Base-by-base conservation (phyloP, 2,888 invertebrate species). In the Nemurella pictetii region DNA sequence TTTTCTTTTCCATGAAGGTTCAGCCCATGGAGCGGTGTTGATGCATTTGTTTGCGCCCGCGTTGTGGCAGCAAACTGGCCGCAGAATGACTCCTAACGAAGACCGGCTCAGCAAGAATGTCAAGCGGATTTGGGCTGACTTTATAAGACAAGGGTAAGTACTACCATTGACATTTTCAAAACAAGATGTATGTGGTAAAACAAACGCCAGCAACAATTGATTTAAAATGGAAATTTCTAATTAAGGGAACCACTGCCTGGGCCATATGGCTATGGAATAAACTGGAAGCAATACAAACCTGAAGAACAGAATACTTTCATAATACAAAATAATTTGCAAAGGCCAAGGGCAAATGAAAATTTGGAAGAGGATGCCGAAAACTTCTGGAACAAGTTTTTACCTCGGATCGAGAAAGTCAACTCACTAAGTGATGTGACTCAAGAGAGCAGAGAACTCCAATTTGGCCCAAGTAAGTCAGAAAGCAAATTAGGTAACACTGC, bases 11-110 rank as follows among this genome's bases (percentile, higher is more conserved):
- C n/a, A 3, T 30, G 35, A 86, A 93, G 95, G 94, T 84, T 93
- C 94, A n/a, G 92, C 93, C 0, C 94, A 95, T 87, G 93, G 94
- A 4, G 92, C 94, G 0, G 95, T 95, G 89, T 89, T 95, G 85
- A 91, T 95, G 12, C 91, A 94, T 36, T 84, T 87, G 28, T 83
- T 87, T 12, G 95, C 95, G 3, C 94, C 95, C 74, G 92, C 93
- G 73, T 92, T 94, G 88, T 93, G 94, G 87, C 94, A 94, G 90
- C 91, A 94, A 85, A 93, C 94, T 0, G 92, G 95, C 36, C 91
- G 94, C 80, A 92, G 94, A 12, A 92, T 94, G 84, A 93, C 91
- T 26, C 88, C 90, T 29, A 91, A 91, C 4, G 95, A 95, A 89
- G 93, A 93, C 87, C 91, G 91, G 86, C 89, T 93, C 25, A 93